Evolutionary conservation across 2,888 invertebrate genomes (phyloP).

Genomic region (Nasonia oneida): DNA sequence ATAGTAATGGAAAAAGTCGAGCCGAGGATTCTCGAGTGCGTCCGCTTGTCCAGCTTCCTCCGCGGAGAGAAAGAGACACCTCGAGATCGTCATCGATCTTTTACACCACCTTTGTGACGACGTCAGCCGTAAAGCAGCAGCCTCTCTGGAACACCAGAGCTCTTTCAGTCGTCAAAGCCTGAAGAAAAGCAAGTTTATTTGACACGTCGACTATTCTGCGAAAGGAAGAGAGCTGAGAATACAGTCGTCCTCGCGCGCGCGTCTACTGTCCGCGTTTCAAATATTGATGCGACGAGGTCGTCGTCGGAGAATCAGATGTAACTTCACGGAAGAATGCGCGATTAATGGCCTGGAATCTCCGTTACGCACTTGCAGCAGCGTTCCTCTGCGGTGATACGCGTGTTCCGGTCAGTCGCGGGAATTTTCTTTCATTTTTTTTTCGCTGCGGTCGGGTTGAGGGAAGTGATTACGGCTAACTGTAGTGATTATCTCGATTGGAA

Average conservation of each 20-base stretch:
- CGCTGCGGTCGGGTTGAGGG: not conserved
- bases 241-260: slow-evolving; percentile 15
- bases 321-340: slow-evolving; percentile 12
- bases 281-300: slow-evolving; percentile 28
- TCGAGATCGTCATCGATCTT: slow-evolving; percentile 49
- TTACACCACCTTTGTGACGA: slow-evolving; percentile 21
- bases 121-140: slow-evolving; percentile 14
- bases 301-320: slow-evolving; percentile 18
- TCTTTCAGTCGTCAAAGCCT: not conserved
- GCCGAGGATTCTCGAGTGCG: not conserved
- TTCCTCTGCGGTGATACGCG: not conserved
- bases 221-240: too few species aligned
- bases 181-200: slow-evolving; percentile 32
- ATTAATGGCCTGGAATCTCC: slow-evolving; percentile 42
- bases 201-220: not conserved
- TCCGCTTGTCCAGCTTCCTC: not conserved
- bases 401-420: slow-evolving; percentile 20
- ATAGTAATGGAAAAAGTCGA: slow-evolving; percentile 7
- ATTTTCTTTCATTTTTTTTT: not conserved
- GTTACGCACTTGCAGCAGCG: slow-evolving; percentile 32
- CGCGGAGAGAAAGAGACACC: not conserved
- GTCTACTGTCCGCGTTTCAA: not conserved
- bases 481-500: slow-evolving; percentile 40
- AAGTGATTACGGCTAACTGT: slow-evolving; percentile 19
- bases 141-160: not conserved